These are phyloP conservation scores for Dasysyrphus albostriatus DNA, from an alignment of 2,888 invertebrate species.

Conservation along the genomic window DNA sequence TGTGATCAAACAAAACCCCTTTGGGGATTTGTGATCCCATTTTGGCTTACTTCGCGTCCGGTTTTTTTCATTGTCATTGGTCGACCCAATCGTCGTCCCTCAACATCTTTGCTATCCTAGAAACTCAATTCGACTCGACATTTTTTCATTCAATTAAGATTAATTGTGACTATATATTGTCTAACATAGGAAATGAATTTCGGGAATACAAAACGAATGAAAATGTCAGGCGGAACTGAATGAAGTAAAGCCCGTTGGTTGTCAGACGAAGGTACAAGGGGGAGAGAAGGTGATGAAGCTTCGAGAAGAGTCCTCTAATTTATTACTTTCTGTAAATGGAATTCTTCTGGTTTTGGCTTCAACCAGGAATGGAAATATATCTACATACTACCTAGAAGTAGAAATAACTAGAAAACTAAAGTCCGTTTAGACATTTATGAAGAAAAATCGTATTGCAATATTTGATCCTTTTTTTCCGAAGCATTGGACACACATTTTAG, in stretches of 20 bases:
- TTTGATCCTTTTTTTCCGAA: constrained; percentile 15
- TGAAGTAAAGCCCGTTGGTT: background rate
- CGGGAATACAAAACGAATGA: constrained; percentile 52
- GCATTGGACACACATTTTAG: background rate
- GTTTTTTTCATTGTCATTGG: constrained; percentile 55
- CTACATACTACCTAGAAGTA: background rate
- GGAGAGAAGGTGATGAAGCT: constrained; percentile 46
- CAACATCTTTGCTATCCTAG: constrained; percentile 4
- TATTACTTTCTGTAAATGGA: constrained; percentile 63
- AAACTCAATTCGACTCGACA: constrained; percentile 6
- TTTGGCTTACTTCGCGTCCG: constrained; percentile 58
- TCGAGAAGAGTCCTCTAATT: constrained; percentile 57
- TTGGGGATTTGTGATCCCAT: constrained; percentile 47
- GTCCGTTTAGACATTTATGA: constrained; percentile 67
- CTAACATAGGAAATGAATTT: constrained; percentile 73
- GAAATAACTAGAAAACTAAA: constrained; percentile 40
- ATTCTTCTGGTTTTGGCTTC: constrained; percentile 38
- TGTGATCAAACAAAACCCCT: constrained; percentile 34
- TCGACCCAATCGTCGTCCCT: constrained; percentile 3
- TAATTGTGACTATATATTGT: constrained; percentile 75
- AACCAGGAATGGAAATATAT: background rate
- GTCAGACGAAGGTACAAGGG: background rate
- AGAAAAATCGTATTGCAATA: constrained; percentile 57
- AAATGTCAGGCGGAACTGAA: constrained; percentile 13
- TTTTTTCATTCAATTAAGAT: constrained; percentile 72